Conservation (phyloP, 2,113 vertebrate species). For the Elgaria multicarinata region DNA sequence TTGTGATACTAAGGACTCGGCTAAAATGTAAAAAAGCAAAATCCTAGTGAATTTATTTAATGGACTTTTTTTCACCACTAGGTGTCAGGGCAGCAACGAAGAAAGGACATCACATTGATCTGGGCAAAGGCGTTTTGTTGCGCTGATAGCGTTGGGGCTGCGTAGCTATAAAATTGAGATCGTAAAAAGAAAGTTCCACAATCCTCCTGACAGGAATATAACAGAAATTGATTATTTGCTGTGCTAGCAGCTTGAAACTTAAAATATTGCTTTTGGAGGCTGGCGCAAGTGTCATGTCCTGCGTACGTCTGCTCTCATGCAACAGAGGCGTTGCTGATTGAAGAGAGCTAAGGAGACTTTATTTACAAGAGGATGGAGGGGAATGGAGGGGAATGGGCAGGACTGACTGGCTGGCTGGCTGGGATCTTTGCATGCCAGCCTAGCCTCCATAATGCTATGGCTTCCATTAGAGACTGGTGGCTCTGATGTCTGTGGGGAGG, state of each 20-base stretch:
- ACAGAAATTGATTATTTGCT: not conserved
- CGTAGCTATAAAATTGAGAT: not conserved
- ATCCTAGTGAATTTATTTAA: conserved; percentile 8
- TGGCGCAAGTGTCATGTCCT: not conserved
- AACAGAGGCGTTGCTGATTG: not conserved
- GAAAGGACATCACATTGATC: not conserved
- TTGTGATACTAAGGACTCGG: too few species aligned
- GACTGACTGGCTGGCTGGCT: not conserved
- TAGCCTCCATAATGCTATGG: not conserved
- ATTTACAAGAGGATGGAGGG: not conserved
- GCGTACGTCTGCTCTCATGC: not conserved
- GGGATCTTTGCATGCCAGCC: not conserved
- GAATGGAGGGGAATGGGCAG: not conserved
- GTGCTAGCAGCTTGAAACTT: not conserved
- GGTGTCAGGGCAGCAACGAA: conserved; percentile 60
- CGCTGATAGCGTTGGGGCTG: not conserved
- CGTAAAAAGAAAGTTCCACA: not conserved
- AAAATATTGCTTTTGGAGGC: not conserved
- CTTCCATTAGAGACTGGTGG: not conserved
- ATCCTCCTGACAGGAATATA: not conserved
- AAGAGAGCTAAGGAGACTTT: not conserved
- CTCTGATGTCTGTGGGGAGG: too few species aligned
- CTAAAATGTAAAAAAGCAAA: not conserved
- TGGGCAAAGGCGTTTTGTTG: not conserved
- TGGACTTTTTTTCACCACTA: conserved; percentile 45